These are phyloP conservation scores for Hydrochoerus hydrochaeris DNA, from an alignment of 2,113 vertebrate species.

Conservation along the genomic window DNA sequence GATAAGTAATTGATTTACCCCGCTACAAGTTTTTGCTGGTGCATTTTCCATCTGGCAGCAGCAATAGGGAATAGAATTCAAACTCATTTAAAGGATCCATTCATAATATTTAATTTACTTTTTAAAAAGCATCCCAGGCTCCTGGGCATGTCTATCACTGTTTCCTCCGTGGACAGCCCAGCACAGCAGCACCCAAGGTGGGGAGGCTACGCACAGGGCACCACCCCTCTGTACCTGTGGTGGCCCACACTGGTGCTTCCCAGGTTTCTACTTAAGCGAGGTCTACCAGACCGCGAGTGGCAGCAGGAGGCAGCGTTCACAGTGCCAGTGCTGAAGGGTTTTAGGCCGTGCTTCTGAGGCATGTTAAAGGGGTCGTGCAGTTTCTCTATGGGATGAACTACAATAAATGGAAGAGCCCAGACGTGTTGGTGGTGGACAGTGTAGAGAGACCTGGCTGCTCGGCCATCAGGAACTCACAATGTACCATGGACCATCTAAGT, in stretches of 20 bases:
- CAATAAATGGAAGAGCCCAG: neutral
- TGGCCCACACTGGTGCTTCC: neutral
- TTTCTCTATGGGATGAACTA: neutral
- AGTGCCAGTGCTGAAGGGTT: neutral
- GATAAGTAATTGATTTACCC: neutral
- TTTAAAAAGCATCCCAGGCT: neutral
- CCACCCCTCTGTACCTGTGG: neutral
- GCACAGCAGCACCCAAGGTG: neutral
- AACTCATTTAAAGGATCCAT: neutral
- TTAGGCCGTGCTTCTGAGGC: neutral
- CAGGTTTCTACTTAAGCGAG: neutral
- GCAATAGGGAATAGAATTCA: neutral
- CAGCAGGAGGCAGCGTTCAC: no score
- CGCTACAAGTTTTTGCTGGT: neutral
- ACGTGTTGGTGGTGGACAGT: accelerated
- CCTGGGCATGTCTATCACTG: neutral
- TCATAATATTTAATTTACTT: neutral
- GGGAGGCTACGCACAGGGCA: neutral
- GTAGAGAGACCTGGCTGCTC: neutral
- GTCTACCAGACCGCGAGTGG: neutral
- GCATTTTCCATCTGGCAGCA: neutral
- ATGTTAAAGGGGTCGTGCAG: neutral
- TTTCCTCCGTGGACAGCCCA: neutral
- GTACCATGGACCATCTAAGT: neutral
- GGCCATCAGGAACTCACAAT: neutral